A percentile compares a stretch with the other conserved stretches of the same genome.
Conservation (phyloP, 2,797 vertebrate species). For the Phrynocephalus forsythii region DNA sequence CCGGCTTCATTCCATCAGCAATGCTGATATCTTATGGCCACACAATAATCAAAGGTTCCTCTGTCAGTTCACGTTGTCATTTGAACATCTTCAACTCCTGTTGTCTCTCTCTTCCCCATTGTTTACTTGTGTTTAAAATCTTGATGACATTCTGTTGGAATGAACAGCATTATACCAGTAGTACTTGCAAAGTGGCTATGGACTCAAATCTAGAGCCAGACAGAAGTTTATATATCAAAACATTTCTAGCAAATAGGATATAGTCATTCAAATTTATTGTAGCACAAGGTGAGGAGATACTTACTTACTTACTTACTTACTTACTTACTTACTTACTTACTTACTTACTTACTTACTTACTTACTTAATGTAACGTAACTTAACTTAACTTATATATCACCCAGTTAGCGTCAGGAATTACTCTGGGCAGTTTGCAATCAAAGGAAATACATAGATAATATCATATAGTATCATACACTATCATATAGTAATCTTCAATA, state of each 20-base stretch:
- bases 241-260: background rate
- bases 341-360: no score
- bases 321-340: no score
- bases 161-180: background rate
- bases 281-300: background rate
- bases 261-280: background rate
- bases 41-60: background rate
- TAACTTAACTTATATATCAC: no score
- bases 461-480: no score
- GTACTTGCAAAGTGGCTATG: background rate
- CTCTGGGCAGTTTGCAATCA: no score
- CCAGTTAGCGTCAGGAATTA: no score
- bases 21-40: constrained; percentile 7
- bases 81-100: background rate
- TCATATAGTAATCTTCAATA: no score
- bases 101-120: background rate
- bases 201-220: background rate
- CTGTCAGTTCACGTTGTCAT: background rate
- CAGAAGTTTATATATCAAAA: background rate
- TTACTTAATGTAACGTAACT: no score
- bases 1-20: background rate
- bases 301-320: no score
- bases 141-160: background rate
- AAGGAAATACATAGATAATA: no score
- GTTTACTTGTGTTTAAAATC: background rate